These are phyloP conservation scores for Hephaestus fuliginosus DNA, from an alignment of 2,797 vertebrate species.

Conservation along the genomic window DNA sequence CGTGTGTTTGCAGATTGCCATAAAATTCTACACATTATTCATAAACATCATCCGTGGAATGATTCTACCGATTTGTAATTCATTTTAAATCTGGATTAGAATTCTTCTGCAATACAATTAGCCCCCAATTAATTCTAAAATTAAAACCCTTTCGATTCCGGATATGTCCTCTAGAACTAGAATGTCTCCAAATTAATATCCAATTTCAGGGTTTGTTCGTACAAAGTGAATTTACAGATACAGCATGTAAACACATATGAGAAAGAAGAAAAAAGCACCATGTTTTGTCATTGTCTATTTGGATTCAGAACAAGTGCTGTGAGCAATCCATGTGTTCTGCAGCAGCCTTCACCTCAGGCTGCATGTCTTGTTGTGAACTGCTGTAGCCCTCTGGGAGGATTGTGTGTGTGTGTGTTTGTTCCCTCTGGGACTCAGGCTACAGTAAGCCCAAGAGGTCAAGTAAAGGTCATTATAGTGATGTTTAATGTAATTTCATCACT, in stretches of 20 bases:
- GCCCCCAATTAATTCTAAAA: neutral
- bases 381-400: neutral
- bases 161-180: neutral
- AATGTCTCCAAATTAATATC: neutral
- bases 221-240: neutral
- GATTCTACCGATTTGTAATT: neutral
- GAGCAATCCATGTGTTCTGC: neutral
- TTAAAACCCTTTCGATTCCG: neutral
- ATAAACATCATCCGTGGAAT: neutral
- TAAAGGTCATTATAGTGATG: neutral
- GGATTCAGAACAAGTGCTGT: neutral
- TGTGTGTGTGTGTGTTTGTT: slow-evolving; percentile 4
- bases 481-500: neutral
- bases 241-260: no score
- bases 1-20: neutral
- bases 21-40: neutral
- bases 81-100: neutral
- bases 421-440: neutral
- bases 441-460: slow-evolving; percentile 19
- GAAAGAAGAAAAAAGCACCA: neutral
- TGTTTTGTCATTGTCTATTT: neutral
- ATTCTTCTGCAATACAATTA: neutral
- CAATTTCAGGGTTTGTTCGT: neutral
- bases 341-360: neutral
- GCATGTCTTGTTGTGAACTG: neutral